Conservation (phyloP, 2,888 invertebrate species). For the Cantharis rufa region DNA sequence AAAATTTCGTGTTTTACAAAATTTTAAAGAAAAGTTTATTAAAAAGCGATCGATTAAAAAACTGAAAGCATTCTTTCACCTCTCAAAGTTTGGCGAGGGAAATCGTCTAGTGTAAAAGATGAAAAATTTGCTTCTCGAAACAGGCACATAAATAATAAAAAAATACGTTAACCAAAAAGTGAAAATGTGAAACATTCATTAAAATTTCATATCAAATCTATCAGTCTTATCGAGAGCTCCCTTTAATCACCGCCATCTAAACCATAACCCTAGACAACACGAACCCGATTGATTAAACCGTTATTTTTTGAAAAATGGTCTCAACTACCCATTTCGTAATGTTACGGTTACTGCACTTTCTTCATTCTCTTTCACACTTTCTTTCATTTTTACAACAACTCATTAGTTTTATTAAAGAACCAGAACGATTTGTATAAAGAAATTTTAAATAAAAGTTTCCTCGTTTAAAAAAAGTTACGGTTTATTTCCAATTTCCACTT, state of each 20-base stretch:
- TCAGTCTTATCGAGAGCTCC: not conserved
- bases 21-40: not conserved
- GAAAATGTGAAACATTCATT: not conserved
- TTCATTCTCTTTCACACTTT: not conserved
- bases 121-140: not conserved
- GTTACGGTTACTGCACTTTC: not conserved
- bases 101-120: not conserved
- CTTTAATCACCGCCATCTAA: not conserved
- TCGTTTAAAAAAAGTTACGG: not conserved
- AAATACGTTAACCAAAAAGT: not conserved
- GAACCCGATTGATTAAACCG: not conserved
- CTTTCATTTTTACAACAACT: not conserved
- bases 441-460: not conserved
- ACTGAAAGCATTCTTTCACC: not conserved
- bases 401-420: not conserved
- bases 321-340: not conserved
- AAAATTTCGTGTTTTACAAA: not conserved
- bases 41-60: not conserved
- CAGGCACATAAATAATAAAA: not conserved
- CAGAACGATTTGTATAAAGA: not conserved
- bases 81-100: not conserved
- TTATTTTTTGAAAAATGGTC: not conserved
- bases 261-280: not conserved
- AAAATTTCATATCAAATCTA: not conserved
- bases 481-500: not conserved